These are phyloP conservation scores for Acronicta alni DNA, from an alignment of 2,888 invertebrate genomes.

Conservation along the genomic window DNA sequence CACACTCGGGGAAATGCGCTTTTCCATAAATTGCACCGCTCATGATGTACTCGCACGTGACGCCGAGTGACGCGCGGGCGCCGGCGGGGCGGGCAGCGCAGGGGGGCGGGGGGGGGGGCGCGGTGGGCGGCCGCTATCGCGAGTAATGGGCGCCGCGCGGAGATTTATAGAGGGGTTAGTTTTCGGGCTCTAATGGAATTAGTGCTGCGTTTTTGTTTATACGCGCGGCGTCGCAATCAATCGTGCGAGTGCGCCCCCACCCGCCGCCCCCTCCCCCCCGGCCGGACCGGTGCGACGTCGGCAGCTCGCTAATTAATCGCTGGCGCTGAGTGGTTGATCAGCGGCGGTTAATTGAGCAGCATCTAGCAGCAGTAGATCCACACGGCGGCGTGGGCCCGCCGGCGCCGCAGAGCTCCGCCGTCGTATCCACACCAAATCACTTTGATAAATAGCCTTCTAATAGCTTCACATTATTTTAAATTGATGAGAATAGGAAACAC, in stretches of 20 bases:
- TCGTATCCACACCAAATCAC: not conserved
- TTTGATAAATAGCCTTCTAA: not conserved
- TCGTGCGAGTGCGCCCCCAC: constrained; percentile 45
- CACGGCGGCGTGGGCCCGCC: not conserved
- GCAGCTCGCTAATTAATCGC: constrained; percentile 67
- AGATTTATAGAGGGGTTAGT: constrained; percentile 78
- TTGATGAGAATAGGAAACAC: constrained; percentile 1
- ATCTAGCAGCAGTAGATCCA: constrained; percentile 1
- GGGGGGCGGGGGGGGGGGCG: constrained; percentile 48
- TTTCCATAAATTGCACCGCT: constrained; percentile 67
- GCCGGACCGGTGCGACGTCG: constrained; percentile 3
- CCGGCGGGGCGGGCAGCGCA: constrained; percentile 46
- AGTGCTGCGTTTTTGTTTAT: constrained; percentile 75
- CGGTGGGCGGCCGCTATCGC: constrained; percentile 61
- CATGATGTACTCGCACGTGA: constrained; percentile 48
- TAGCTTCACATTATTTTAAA: constrained; percentile 1
- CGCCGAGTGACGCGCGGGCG: constrained; percentile 39
- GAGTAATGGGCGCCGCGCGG: constrained; percentile 66
- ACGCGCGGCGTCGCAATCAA: constrained; percentile 61
- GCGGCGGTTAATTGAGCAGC: constrained; percentile 24
- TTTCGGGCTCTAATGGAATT: constrained; percentile 80
- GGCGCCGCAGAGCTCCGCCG: not conserved
- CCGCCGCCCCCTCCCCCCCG: constrained; percentile 4
- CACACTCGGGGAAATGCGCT: constrained; percentile 62
- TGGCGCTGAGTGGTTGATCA: constrained; percentile 53